Base-by-base conservation (phyloP, 1,140 invertebrate species). In the Mamestra configurata region DNA sequence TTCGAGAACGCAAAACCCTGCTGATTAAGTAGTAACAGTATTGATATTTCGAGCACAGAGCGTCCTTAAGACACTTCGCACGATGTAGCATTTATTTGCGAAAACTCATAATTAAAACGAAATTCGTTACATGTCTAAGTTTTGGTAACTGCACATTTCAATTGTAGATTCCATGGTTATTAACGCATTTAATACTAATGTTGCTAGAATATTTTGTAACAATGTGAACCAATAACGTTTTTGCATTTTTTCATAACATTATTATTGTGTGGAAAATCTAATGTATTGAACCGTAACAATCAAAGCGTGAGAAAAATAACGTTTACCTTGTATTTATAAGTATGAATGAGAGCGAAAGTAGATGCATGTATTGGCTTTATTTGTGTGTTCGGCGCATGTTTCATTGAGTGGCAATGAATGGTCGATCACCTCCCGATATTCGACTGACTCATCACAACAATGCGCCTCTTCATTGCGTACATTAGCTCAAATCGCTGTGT, bases 371-470 rank as follows among this genome's bases (percentile, higher is more conserved):
- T 66, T 18, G 61, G 24, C 24, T 15, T 22, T 68, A 66, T 66
- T 66, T 55, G 40, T 76, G 6, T 31, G 35, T 40, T 40, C 27
- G 10, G 8, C 15, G 49, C 57, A 64, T 64, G 31, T 64, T 64
- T 51, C n/a, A 76, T 61, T 64, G 73, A 64, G 5, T 22, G 13
- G 18, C 22, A 15, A 15, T 40, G 31, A 51, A 51, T 51, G 46
- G 27, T 20, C 51, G 51, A 72, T 57, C 71, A 40, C 24, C 49
- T 40, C 18, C 13, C 27, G 5, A 57, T 24, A 73, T 27, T 79
- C 53, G 20, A 24, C 75, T 80, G 81, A 81, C 18, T 83, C 85
- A 84, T 84, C 81, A 84, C 31, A 82, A 84, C 61, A 81, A 55
- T 70, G 20, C 15, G 77, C 82, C 81, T 73, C 59, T 51, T 78